These are phyloP conservation scores for Prinia subflava DNA, from an alignment of 2,113 vertebrate genomes.

Conservation along the genomic window DNA sequence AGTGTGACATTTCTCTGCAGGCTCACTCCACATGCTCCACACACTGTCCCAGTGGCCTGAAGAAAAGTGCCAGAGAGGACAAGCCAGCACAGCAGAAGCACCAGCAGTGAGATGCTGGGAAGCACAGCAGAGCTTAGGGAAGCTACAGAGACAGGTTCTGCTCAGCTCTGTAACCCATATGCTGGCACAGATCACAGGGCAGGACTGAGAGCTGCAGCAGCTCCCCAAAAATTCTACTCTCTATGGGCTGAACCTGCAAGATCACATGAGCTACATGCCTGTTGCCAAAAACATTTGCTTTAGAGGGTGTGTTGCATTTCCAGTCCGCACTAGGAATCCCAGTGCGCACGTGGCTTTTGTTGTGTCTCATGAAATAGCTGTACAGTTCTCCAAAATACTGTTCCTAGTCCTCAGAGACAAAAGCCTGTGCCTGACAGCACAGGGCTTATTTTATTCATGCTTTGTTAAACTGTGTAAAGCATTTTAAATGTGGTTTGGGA, in stretches of 20 bases:
- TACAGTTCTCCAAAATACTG: not conserved
- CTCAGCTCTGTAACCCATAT: not conserved
- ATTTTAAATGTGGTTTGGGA: constrained; percentile 18
- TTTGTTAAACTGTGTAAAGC: constrained; percentile 22
- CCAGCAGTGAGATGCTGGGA: not conserved
- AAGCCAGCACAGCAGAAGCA: not conserved
- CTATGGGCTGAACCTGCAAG: not conserved
- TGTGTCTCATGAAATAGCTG: not conserved
- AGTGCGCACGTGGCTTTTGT: not conserved
- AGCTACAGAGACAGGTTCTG: not conserved
- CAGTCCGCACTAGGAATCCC: not conserved
- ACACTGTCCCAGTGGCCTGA: not conserved
- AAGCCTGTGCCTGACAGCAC: not conserved
- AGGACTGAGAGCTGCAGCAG: not conserved
- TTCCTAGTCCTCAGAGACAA: not conserved
- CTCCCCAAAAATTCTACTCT: not conserved
- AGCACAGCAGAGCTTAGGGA: not conserved
- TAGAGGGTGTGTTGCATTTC: not conserved
- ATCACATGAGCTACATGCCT: rapidly evolving
- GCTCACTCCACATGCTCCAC: not conserved
- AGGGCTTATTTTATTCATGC: not conserved
- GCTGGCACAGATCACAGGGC: not conserved
- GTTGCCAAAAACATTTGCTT: not conserved
- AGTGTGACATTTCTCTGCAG: not conserved
- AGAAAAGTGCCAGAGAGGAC: not conserved